Conservation (phyloP, 2,113 vertebrate genomes). For the Columba janthina region DNA sequence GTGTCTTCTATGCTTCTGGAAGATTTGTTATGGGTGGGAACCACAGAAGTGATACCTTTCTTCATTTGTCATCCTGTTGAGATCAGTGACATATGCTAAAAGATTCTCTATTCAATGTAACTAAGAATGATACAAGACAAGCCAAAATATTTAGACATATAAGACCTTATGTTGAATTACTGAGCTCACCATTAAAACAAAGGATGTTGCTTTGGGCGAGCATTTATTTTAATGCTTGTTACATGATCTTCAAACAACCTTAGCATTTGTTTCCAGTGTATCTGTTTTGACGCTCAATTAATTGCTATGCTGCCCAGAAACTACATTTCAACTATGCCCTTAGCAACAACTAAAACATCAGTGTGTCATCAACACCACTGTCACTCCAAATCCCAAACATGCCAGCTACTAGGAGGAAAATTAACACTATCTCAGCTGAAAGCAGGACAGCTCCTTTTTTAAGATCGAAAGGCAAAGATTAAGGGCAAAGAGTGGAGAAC, state of each 20-base stretch:
- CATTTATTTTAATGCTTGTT: background rate
- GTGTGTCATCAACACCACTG: too few relatives aligned
- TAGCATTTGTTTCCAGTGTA: background rate
- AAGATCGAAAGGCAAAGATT: background rate
- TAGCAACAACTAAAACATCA: too few relatives aligned
- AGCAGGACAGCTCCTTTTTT: background rate
- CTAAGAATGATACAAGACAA: background rate
- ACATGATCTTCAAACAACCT: background rate
- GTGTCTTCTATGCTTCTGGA: background rate
- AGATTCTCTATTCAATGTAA: background rate
- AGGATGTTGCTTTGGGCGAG: background rate
- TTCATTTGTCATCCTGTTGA: background rate
- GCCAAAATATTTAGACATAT: background rate
- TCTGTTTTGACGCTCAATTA: background rate
- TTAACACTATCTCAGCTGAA: too few relatives aligned
- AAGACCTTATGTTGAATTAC: background rate
- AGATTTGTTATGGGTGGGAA: background rate
- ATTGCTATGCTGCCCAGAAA: background rate
- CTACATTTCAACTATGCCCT: background rate
- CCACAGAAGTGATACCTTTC: background rate
- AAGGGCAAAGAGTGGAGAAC: background rate
- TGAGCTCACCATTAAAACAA: background rate
- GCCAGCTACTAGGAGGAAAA: too few relatives aligned
- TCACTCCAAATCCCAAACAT: too few relatives aligned
- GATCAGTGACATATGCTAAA: background rate